These are phyloP conservation scores for Herminia tarsipennalis DNA, from an alignment of 2,888 invertebrate species.

Conservation along the genomic window DNA sequence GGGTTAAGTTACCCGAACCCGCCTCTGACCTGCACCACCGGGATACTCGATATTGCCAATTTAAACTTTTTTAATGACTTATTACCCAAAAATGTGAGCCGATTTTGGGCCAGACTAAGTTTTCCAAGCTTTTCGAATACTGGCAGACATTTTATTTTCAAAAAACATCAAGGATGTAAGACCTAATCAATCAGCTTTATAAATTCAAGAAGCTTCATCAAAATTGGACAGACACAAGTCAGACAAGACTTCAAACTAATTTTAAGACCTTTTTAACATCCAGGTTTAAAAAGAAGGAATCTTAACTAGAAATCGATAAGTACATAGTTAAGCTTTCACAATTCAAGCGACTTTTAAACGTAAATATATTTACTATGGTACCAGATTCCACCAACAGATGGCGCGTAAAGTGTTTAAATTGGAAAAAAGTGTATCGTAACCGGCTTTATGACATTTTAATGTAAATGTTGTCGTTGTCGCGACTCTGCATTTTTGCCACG, in stretches of 20 bases:
- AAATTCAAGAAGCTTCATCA: no score
- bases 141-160: no score
- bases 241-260: background rate
- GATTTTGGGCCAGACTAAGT: conserved; percentile 28
- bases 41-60: conserved; percentile 43
- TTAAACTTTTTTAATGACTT: conserved; percentile 47
- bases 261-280: background rate
- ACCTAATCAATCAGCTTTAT: no score
- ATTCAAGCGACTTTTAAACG: no score
- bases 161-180: no score
- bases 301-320: no score
- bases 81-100: conserved; percentile 33
- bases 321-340: no score
- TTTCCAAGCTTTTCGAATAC: no score
- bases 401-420: conserved; percentile 17
- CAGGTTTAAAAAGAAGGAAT: no score
- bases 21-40: conserved; percentile 29
- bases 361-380: conserved; percentile 6
- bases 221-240: no score
- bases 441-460: conserved; percentile 49
- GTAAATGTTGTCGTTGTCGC: conserved; percentile 37
- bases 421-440: conserved; percentile 33
- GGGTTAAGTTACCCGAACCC: conserved; percentile 28
- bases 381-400: conserved; percentile 35
- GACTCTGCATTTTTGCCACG: conserved; percentile 34